phyloP scores from a whole-genome alignment of 2,113 vertebrate genomes.

The Eclectus roratus region DNA sequence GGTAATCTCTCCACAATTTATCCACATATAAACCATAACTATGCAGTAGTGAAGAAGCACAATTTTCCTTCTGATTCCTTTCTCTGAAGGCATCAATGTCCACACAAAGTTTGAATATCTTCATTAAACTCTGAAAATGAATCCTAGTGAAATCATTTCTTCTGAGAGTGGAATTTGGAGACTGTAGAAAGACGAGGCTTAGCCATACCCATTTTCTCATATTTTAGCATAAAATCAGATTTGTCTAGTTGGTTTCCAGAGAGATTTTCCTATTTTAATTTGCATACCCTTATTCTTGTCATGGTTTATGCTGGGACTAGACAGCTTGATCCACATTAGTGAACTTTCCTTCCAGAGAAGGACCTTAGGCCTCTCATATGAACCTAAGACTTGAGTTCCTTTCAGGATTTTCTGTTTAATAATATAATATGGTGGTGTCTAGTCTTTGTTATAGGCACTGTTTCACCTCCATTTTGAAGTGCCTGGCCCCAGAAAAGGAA shows the following conservation, averaged over 20 bases:
- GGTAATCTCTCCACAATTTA: accelerated
- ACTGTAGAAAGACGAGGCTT: background rate
- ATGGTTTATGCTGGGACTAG: background rate
- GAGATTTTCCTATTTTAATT: background rate
- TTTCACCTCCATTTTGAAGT: background rate
- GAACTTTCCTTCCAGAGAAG: background rate
- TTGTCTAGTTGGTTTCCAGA: background rate
- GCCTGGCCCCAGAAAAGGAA: background rate
- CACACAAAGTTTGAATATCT: background rate
- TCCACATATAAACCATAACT: background rate
- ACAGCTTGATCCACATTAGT: background rate
- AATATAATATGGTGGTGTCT: background rate
- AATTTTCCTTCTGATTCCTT: background rate
- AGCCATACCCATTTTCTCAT: background rate
- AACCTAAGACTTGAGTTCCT: background rate
- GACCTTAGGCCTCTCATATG: background rate
- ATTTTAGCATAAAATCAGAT: background rate
- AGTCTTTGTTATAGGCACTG: background rate
- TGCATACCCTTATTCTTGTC: background rate
- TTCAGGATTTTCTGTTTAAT: background rate
- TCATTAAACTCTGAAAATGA: background rate
- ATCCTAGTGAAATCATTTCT: background rate
- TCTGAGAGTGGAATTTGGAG: background rate
- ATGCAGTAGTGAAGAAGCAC: accelerated
- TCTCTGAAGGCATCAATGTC: background rate